These are phyloP conservation scores for Drosophila takahashii DNA, from an alignment of 1,140 invertebrate genomes.

Conservation along the genomic window DNA sequence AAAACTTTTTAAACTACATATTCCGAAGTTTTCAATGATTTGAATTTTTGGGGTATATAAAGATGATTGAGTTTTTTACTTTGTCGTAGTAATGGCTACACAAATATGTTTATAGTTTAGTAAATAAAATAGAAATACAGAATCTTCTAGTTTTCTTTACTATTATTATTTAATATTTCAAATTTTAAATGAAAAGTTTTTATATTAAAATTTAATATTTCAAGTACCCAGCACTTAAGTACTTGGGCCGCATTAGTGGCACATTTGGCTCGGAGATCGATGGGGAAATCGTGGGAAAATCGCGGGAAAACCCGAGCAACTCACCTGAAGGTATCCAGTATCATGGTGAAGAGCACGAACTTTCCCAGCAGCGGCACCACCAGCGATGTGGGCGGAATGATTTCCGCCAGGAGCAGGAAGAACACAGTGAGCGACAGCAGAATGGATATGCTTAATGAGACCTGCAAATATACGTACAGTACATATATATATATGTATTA, in stretches of 20 bases:
- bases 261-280: background rate
- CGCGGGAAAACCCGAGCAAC: conserved; percentile 31
- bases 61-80: background rate
- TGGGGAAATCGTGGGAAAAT: background rate
- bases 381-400: conserved; percentile 99
- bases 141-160: too few relatives aligned
- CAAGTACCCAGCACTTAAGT: background rate
- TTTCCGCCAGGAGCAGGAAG: conserved; percentile 98
- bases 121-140: background rate
- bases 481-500: conserved; percentile 5
- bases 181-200: too few relatives aligned
- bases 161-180: too few relatives aligned
- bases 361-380: conserved; percentile 99
- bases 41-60: background rate
- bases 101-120: background rate
- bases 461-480: conserved; percentile 86
- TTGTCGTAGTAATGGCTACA: background rate
- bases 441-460: conserved; percentile 99
- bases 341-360: conserved; percentile 99
- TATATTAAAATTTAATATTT: too few relatives aligned
- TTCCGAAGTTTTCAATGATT: background rate
- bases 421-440: conserved; percentile 99
- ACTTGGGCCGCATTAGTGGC: background rate
- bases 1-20: background rate
- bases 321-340: conserved; percentile 98